These are phyloP conservation scores for Hippocampus kuda DNA, from an alignment of 2,797 vertebrate species.

Conservation along the genomic window DNA sequence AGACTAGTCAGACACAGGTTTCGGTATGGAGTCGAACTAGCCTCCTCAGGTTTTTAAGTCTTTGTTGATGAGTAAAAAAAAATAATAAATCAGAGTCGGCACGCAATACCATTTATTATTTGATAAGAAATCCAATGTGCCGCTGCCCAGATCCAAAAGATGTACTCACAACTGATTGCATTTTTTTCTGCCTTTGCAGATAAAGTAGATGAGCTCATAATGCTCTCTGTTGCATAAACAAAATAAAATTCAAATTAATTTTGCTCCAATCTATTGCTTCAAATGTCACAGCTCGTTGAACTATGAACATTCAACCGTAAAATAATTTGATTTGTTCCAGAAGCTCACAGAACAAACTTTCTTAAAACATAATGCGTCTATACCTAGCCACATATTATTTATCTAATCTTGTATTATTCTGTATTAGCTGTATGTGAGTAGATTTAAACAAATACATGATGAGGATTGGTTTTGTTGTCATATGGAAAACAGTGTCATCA, in stretches of 20 bases:
- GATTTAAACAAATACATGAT: not conserved
- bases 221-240: not conserved
- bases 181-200: not conserved
- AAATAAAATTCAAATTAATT: not conserved
- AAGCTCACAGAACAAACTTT: conserved; percentile 11
- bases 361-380: not conserved
- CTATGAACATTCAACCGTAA: conserved; percentile 3
- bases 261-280: conserved; percentile 13
- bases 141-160: not conserved
- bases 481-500: conserved; percentile 26
- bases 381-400: not conserved
- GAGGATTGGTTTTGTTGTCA: conserved; percentile 13
- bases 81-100: not conserved
- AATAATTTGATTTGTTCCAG: conserved; percentile 4
- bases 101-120: not conserved
- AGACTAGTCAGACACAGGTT: not conserved
- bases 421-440: not conserved
- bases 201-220: not conserved
- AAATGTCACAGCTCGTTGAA: conserved; percentile 12
- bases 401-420: not conserved
- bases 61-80: not conserved
- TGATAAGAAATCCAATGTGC: not conserved
- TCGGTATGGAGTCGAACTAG: not conserved
- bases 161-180: not conserved
- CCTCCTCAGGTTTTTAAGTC: not conserved